phyloP scores from a whole-genome alignment of 2,797 vertebrate species.

The Pseudopleuronectes americanus region DNA sequence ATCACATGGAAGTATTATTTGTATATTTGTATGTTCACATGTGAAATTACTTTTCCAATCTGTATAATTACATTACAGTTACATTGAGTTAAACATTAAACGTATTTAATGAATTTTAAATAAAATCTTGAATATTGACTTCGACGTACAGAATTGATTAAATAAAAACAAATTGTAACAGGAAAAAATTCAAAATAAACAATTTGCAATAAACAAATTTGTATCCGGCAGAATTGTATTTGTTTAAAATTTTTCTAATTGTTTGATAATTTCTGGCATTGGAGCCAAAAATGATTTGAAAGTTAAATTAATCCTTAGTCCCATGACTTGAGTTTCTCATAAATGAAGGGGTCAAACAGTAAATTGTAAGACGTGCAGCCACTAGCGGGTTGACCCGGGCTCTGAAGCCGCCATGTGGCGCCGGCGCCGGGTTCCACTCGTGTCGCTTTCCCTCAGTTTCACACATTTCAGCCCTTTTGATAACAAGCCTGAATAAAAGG shows the following conservation, averaged over 20 bases:
- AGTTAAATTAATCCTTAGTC: not conserved
- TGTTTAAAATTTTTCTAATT: not conserved
- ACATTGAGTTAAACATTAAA: not conserved
- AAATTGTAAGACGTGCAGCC: conserved; percentile 1
- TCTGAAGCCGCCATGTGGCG: conserved; percentile 28
- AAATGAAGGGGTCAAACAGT: not conserved
- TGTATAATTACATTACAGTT: not conserved
- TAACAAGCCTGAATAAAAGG: conserved; percentile 26
- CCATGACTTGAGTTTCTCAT: conserved; percentile 8
- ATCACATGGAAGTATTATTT: not conserved
- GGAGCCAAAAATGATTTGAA: not conserved
- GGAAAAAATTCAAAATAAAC: not conserved
- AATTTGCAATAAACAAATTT: not conserved
- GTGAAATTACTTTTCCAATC: not conserved
- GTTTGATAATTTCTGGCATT: not conserved
- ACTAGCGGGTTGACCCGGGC: conserved; percentile 10
- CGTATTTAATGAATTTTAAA: not conserved
- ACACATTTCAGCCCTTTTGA: conserved; percentile 74
- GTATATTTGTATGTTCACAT: not conserved
- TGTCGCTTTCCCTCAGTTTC: conserved; percentile 82
- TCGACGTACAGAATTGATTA: not conserved
- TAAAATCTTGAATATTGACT: too few species aligned
- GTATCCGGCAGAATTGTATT: not conserved
- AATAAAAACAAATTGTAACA: not conserved
- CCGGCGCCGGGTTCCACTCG: conserved; percentile 36